Evolutionary conservation across 2,888 invertebrate species (phyloP), one percentile per base, ranked within the genome.

Genomic region (Monochamus alternatus): DNA sequence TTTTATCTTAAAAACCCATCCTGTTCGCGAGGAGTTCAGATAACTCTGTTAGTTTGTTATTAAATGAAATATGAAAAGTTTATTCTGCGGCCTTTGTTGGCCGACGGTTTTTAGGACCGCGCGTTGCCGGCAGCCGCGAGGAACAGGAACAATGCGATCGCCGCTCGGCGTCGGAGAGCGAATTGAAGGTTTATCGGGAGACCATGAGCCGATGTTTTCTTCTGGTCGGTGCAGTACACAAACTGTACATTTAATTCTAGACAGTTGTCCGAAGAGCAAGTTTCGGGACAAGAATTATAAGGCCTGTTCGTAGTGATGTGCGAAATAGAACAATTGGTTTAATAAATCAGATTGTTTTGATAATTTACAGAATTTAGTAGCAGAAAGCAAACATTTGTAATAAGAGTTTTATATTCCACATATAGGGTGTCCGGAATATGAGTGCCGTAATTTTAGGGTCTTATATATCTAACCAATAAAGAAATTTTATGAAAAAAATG

Each of bases 1-100:
- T 79, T 79, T 78, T 79, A 81, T 79, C 79, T 75, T 74, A 75
- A 75, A 73, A 75, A 73, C 81, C 81, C 82, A 79, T 79, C 77
- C 74, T 63, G 65, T 77, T 64, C 64, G 64, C 52, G 71, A 59
- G 64, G 69, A 73, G 69, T 69, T 69, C 60, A 69, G 69, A 69
- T 69, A 69, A 69, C 69, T 69, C 69, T n/a, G 68, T 60, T 60
- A 69, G 69, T 69, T 72, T 72, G 65, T 69, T 77, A 73, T 74
- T 77, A 77, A 77, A 75, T 75, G 75, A 60, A 79, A 79, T 76
- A 75, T 76, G 75, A 73, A 76, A 78, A 78, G 73, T 76, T 76
- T 73, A 73, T 72, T 65, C 73, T 72, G 64, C 66, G 70, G 70
- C 71, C 65, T 75, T 78, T 78, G 76, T 78, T 55, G 22, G 14